These are phyloP conservation scores for Phaethon lepturus DNA, from an alignment of 2,113 vertebrate species.

Conservation along the genomic window DNA sequence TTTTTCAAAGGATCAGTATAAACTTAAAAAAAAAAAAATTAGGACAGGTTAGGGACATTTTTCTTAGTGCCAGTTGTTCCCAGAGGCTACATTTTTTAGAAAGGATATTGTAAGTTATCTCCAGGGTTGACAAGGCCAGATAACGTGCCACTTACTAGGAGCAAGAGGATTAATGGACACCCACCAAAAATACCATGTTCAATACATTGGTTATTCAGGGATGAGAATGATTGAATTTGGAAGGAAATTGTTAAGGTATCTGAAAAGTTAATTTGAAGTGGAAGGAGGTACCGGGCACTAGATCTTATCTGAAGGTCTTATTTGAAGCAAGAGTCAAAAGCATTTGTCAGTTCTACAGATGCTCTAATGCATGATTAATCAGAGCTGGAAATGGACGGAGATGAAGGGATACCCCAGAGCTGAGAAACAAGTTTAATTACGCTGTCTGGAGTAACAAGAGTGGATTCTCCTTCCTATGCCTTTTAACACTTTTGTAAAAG, in stretches of 20 bases:
- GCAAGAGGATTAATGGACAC: slow-evolving; percentile 26
- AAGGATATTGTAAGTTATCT: slow-evolving; percentile 17
- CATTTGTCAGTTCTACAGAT: not conserved
- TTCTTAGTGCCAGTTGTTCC: not conserved
- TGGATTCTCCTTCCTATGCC: not conserved
- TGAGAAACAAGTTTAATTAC: not conserved
- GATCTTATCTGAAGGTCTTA: slow-evolving; percentile 45
- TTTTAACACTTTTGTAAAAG: not conserved
- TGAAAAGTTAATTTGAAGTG: slow-evolving; percentile 51
- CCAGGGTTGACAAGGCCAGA: slow-evolving; percentile 1
- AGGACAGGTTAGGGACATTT: not conserved
- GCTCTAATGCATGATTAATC: not conserved
- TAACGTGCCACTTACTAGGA: not conserved
- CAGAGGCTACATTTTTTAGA: slow-evolving; percentile 26
- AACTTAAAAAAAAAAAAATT: not conserved
- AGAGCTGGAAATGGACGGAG: not conserved
- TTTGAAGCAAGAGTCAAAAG: not conserved
- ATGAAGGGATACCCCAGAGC: not conserved
- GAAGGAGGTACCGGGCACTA: not conserved
- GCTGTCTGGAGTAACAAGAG: not conserved
- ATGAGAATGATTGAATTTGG: slow-evolving; percentile 4
- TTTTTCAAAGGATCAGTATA: not conserved
- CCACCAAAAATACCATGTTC: slow-evolving; percentile 27
- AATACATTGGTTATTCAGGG: not conserved
- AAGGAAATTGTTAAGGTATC: slow-evolving; percentile 21